Evolutionary conservation across 2,888 invertebrate species (phyloP).

Genomic region (Heliconius aoede): DNA sequence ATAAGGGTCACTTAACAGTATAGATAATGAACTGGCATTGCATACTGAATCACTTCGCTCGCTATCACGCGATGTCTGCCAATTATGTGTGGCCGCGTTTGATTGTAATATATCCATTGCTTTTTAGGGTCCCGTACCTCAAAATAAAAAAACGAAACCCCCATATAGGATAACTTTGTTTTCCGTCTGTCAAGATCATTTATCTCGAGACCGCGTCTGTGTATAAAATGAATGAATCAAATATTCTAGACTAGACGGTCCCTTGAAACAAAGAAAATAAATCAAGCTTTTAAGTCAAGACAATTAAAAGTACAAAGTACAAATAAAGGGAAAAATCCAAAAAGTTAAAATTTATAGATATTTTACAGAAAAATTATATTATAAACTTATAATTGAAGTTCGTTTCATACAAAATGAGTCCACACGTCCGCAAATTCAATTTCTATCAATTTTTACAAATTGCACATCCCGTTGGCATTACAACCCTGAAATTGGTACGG

Average conservation of each 20-base stretch:
- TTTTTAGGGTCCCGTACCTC: conserved; percentile 6
- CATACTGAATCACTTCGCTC: conserved; percentile 46
- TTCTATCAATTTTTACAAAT: neutral
- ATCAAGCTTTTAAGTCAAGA: neutral
- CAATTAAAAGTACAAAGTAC: neutral
- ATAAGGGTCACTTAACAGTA: conserved; percentile 70
- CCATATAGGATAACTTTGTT: neutral
- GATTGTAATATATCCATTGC: conserved; percentile 29
- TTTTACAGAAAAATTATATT: neutral
- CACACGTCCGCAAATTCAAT: neutral
- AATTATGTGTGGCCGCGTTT: conserved; percentile 21
- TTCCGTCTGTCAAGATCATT: neutral
- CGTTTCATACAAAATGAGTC: neutral
- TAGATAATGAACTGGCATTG: conserved; percentile 54
- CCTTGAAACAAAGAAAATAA: neutral
- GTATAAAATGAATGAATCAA: neutral
- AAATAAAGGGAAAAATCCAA: no score
- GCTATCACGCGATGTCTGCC: conserved; percentile 21
- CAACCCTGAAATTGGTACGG: neutral
- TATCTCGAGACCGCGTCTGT: neutral
- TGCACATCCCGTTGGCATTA: neutral
- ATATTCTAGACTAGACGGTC: neutral
- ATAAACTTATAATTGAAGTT: neutral
- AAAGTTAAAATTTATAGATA: neutral
- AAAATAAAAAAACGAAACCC: neutral